Evolutionary conservation across 2,113 vertebrate genomes (phyloP), one percentile per base, ranked within the genome.

Genomic region (Lophius piscatorius): DNA sequence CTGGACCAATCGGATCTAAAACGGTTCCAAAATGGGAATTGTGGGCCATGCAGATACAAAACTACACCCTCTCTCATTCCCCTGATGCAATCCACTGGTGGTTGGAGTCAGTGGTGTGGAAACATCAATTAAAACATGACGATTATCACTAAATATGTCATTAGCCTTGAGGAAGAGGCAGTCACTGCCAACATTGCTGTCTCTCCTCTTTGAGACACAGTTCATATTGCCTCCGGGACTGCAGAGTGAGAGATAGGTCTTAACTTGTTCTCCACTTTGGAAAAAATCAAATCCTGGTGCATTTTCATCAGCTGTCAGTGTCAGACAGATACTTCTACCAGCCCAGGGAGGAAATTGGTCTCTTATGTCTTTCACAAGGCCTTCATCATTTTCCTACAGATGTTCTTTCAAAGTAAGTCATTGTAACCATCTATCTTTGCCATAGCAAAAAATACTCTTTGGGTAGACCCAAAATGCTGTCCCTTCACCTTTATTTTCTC

Each of bases 331-430:
- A 91, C 90, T 93, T 95, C 86, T 92, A 89, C 89, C 79, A 90
- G 93, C 84, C 90, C 55, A 78, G 88, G 91, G 91, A 95, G 94
- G 94, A 97, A 96, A 95, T 96, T 87, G 95, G 93, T 91, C 93
- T 95, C 94, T 97, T 94, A 95, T 94, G 90, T 86, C 92, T 92
- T 88, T 93, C 91, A 73, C 74, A 88, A 84, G 87, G 76, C 82
- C 66, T 82, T 85, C 83, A 87, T 91, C 93, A 83, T 87, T 91
- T 84, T 85, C 80, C 91, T 93, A 89, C 92, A 94, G 92, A 92
- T 92, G 89, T 93, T 91, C 92, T 82, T 94, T 94, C 93, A 96
- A 93, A 94, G 92, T 90, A 91, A 93, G 90, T 91, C 91, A 88
- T 90, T 91, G 93, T 92, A 89, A 74, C 85, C 91, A 93, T 97